Conservation (phyloP, 2,113 vertebrate genomes). For the Nibea albiflora region DNA sequence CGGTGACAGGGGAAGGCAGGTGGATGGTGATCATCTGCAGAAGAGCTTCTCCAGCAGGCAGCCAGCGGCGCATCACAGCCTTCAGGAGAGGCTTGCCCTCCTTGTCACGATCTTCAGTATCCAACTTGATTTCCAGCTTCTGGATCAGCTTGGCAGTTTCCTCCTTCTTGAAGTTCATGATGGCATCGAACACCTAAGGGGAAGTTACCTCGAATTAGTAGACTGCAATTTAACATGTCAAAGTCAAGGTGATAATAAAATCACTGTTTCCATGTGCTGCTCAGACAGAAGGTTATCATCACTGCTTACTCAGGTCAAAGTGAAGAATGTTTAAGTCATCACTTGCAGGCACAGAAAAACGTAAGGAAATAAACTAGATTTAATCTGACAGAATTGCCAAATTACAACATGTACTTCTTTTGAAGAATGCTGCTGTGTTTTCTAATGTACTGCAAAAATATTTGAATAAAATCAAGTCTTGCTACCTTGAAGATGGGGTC, state of each 20-base stretch:
- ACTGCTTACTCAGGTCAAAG: conserved; percentile 89
- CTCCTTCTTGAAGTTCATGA: conserved; percentile 96
- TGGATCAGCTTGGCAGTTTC: conserved; percentile 91
- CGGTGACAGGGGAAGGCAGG: conserved; percentile 95
- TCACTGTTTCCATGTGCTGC: conserved; percentile 20
- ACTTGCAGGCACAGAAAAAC: conserved; percentile 56
- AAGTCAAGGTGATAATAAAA: not conserved
- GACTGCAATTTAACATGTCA: not conserved
- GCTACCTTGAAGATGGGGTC: conserved; percentile 97
- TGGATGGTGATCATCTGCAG: conserved; percentile 99
- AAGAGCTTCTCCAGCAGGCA: conserved; percentile 94
- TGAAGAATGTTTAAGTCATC: conserved; percentile 92
- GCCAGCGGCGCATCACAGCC: conserved; percentile 97
- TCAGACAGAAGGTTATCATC: conserved; percentile 88
- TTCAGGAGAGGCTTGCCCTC: conserved; percentile 95
- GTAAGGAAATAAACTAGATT: not conserved
- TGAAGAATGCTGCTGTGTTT: not conserved
- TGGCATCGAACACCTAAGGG: conserved; percentile 91
- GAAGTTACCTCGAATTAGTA: not conserved
- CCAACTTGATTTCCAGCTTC: conserved; percentile 94
- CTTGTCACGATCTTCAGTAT: conserved; percentile 92
- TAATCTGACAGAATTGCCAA: not conserved
- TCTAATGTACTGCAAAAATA: not conserved
- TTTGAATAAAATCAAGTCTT: not conserved
- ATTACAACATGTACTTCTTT: not conserved